Evolutionary conservation across 2,113 vertebrate genomes (phyloP).

Genomic region (Cranoglanis bouderius): DNA sequence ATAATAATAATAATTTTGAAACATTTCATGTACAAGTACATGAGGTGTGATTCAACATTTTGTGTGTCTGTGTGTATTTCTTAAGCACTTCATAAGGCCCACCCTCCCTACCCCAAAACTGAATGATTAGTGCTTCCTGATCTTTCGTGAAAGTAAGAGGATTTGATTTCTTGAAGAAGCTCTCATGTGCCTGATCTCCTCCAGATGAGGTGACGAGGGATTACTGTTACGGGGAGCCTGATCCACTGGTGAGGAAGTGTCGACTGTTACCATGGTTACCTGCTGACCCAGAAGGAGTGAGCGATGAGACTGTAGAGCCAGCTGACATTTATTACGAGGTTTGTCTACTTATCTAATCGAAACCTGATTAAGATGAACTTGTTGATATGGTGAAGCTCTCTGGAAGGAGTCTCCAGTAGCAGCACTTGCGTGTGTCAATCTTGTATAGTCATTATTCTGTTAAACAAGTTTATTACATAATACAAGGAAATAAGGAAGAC

Average conservation of each 20-base stretch:
- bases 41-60: too few relatives aligned
- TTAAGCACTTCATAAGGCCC: neutral
- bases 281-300: conserved; percentile 70
- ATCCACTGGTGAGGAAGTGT: conserved; percentile 82
- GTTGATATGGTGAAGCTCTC: neutral
- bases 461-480: neutral
- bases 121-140: neutral
- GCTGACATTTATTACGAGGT: conserved; percentile 86
- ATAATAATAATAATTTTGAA: too few relatives aligned
- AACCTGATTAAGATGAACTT: neutral
- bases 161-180: neutral
- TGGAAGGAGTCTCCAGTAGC: neutral
- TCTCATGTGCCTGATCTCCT: conserved; percentile 6
- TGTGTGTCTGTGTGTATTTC: neutral
- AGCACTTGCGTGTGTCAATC: neutral
- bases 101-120: neutral
- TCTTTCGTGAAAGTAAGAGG: neutral
- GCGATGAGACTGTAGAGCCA: conserved; percentile 76
- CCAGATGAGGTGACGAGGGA: conserved; percentile 93
- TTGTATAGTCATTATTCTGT: neutral
- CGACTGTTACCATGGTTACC: conserved; percentile 85
- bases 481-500: neutral
- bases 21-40: neutral
- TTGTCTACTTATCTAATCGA: neutral
- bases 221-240: conserved; percentile 82